These are phyloP conservation scores for Acholoe squamosa DNA, from an alignment of 2,888 invertebrate genomes.

Conservation along the genomic window DNA sequence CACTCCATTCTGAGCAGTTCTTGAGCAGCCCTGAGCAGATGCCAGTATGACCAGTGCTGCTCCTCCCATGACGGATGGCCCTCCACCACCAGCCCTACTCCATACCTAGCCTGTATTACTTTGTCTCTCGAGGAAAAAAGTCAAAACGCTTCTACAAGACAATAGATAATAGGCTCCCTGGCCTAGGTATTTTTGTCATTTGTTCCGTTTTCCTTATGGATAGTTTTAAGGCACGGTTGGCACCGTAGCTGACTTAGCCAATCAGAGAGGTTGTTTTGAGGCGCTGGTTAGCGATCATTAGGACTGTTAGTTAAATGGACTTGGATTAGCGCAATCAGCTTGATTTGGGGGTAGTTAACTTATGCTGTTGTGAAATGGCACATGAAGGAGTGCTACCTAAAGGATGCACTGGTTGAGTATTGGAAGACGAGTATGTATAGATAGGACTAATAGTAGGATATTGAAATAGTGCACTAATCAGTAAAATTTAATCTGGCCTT, in stretches of 20 bases:
- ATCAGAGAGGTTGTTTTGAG: background rate
- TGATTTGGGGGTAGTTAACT: too few species aligned
- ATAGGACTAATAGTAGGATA: too few species aligned
- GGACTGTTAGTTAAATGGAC: background rate
- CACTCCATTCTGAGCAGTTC: background rate
- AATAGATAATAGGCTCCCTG: background rate
- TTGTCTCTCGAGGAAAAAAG: background rate
- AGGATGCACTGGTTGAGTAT: too few species aligned
- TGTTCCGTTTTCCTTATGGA: background rate
- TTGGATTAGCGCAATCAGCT: slow-evolving; percentile 1
- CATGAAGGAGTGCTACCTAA: too few species aligned
- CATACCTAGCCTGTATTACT: slow-evolving; percentile 1
- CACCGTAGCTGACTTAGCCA: background rate
- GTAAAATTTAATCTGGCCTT: too few species aligned
- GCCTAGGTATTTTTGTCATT: background rate
- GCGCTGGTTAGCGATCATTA: background rate
- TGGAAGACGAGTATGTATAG: too few species aligned
- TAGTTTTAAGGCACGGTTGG: background rate
- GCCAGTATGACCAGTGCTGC: slow-evolving; percentile 13
- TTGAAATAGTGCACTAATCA: too few species aligned
- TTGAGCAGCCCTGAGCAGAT: background rate
- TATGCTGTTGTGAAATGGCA: too few species aligned
- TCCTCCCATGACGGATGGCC: background rate
- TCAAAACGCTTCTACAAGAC: background rate
- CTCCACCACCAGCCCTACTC: background rate